Conservation (phyloP, 2,888 invertebrate genomes). For the Brachyptera putata region DNA sequence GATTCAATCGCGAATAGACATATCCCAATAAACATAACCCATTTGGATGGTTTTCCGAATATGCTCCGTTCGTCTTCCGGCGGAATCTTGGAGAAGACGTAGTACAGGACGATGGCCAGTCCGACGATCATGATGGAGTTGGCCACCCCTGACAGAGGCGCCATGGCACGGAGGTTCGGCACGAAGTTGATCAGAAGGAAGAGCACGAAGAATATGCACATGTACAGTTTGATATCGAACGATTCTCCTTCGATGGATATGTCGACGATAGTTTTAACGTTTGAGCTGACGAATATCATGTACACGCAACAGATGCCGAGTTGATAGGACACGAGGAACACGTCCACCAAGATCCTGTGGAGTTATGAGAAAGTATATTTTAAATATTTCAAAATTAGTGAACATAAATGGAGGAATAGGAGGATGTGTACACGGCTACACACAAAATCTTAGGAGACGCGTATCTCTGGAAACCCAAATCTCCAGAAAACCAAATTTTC, state of each 20-base stretch:
- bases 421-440: too few relatives aligned
- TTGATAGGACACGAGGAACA: slow-evolving; percentile 2
- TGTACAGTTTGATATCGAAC: not conserved
- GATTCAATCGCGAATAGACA: slow-evolving; percentile 55
- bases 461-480: too few relatives aligned
- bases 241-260: not conserved
- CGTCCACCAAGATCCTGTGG: not conserved
- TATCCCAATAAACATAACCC: slow-evolving; percentile 57
- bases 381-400: too few relatives aligned
- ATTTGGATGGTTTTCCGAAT: slow-evolving; percentile 37
- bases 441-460: too few relatives aligned
- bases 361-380: too few relatives aligned
- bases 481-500: too few relatives aligned
- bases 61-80: slow-evolving; percentile 36
- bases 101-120: slow-evolving; percentile 48
- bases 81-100: slow-evolving; percentile 45
- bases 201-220: slow-evolving; percentile 4
- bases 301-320: slow-evolving; percentile 2
- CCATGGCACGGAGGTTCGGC: slow-evolving; percentile 47
- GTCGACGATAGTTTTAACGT: not conserved
- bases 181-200: slow-evolving; percentile 38
- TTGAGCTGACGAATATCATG: slow-evolving; percentile 9
- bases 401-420: too few relatives aligned
- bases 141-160: slow-evolving; percentile 52
- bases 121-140: slow-evolving; percentile 49